Conservation (phyloP, 2,888 invertebrate genomes). For the Cyclophora albipunctata region DNA sequence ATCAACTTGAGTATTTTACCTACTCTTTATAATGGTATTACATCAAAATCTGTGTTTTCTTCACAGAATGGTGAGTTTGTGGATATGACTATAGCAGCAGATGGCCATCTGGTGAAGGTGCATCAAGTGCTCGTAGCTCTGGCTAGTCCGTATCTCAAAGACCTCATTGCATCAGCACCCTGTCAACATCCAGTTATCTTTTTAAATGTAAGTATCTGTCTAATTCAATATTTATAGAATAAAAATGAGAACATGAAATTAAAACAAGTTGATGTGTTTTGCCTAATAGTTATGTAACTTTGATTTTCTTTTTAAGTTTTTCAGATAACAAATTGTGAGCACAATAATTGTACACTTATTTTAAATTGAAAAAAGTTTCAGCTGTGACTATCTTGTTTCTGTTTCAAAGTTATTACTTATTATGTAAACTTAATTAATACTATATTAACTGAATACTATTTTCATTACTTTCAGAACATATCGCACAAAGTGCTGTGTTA, state of each 20-base stretch:
- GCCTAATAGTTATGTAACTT: too few relatives aligned
- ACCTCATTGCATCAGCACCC: conserved; percentile 58
- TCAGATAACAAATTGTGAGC: too few relatives aligned
- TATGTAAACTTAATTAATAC: too few relatives aligned
- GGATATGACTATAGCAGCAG: conserved; percentile 66
- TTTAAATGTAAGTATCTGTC: conserved; percentile 51
- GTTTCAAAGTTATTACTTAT: too few relatives aligned
- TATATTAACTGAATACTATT: too few relatives aligned
- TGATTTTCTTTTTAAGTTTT: too few relatives aligned
- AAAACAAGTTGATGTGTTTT: too few relatives aligned
- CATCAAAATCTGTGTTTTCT: background rate
- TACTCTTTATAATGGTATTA: background rate
- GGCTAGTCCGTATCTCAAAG: conserved; percentile 64
- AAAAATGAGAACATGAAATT: too few relatives aligned
- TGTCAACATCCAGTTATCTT: conserved; percentile 66
- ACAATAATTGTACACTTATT: too few relatives aligned
- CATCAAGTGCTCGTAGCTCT: conserved; percentile 58
- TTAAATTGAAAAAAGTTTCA: too few relatives aligned
- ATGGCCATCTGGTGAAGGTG: conserved; percentile 64
- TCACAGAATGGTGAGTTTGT: conserved; percentile 66
- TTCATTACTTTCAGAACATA: conserved; percentile 44
- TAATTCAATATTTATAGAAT: background rate
- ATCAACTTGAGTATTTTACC: too few relatives aligned
- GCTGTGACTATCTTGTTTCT: too few relatives aligned
- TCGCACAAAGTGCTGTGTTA: conserved; percentile 40